Evolutionary conservation across 2,888 invertebrate genomes (phyloP).

Genomic region (Crioceris asparagi): DNA sequence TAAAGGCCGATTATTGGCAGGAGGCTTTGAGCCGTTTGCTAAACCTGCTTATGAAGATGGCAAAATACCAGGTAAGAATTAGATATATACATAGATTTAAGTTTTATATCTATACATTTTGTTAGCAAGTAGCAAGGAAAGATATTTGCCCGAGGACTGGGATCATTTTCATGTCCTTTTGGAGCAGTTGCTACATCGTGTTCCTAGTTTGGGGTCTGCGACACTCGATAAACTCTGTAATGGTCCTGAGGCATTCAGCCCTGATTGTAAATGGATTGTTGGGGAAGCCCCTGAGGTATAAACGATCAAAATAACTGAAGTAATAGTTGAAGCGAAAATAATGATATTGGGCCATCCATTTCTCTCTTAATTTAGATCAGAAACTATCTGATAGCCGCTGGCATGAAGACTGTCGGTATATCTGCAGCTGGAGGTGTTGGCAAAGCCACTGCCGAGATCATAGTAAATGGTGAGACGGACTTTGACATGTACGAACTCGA

Average conservation of each 20-base stretch:
- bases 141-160: constrained; percentile 82
- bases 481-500: constrained; percentile 84
- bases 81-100: not conserved
- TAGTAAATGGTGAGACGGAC: constrained; percentile 68
- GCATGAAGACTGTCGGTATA: constrained; percentile 94
- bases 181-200: constrained; percentile 71
- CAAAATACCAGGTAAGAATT: constrained; percentile 44
- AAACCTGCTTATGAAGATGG: constrained; percentile 84
- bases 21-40: constrained; percentile 84
- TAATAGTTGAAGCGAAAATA: not conserved
- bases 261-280: constrained; percentile 92
- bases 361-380: constrained; percentile 48
- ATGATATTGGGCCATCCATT: not conserved
- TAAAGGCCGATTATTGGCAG: constrained; percentile 74
- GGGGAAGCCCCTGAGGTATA: constrained; percentile 86
- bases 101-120: constrained; percentile 1
- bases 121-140: constrained; percentile 48
- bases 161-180: constrained; percentile 89
- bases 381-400: constrained; percentile 87
- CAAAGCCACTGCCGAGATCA: constrained; percentile 76
- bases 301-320: not conserved
- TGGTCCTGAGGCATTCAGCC: constrained; percentile 90
- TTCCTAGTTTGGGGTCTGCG: constrained; percentile 67
- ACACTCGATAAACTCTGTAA: constrained; percentile 73
- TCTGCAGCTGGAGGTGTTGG: constrained; percentile 95